These are phyloP conservation scores for Epicampocera succincta DNA, from an alignment of 2,888 invertebrate genomes.

Conservation along the genomic window DNA sequence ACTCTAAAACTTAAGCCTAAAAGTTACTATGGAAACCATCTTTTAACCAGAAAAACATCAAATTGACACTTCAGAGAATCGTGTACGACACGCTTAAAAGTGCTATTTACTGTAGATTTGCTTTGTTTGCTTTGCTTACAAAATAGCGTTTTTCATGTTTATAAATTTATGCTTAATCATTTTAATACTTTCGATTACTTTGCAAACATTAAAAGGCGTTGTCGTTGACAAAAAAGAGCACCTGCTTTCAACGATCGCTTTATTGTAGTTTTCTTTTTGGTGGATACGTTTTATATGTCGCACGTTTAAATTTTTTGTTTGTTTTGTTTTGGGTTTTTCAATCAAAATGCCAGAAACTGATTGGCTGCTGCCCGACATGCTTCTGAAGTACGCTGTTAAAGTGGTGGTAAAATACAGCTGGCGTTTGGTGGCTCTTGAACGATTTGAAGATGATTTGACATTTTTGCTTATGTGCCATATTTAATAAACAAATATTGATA, in stretches of 20 bases:
- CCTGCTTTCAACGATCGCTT: constrained; percentile 34
- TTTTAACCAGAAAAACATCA: no score
- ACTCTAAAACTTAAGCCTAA: no score
- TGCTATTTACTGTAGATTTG: neutral
- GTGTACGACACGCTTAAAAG: constrained; percentile 5
- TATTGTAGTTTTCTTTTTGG: neutral
- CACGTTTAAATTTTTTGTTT: constrained; percentile 1
- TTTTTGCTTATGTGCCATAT: constrained; percentile 25
- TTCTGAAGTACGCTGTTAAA: constrained; percentile 51
- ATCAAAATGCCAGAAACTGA: constrained; percentile 38
- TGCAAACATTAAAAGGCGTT: constrained; percentile 44
- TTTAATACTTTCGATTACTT: constrained; percentile 9
- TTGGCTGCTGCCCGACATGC: constrained; percentile 60
- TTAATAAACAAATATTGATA: constrained; percentile 48
- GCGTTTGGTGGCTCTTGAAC: neutral
- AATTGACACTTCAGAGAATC: neutral
- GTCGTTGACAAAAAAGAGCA: constrained; percentile 28
- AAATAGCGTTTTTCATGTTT: no score
- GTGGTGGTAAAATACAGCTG: constrained; percentile 52
- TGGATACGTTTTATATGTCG: constrained; percentile 22
- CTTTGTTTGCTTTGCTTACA: neutral
- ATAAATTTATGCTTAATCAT: constrained; percentile 52
- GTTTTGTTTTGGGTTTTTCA: neutral
- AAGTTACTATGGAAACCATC: no score
- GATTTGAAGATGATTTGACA: constrained; percentile 30